These are phyloP conservation scores for Acrocephalus arundinaceus DNA, from an alignment of 2,113 vertebrate species.

Conservation along the genomic window DNA sequence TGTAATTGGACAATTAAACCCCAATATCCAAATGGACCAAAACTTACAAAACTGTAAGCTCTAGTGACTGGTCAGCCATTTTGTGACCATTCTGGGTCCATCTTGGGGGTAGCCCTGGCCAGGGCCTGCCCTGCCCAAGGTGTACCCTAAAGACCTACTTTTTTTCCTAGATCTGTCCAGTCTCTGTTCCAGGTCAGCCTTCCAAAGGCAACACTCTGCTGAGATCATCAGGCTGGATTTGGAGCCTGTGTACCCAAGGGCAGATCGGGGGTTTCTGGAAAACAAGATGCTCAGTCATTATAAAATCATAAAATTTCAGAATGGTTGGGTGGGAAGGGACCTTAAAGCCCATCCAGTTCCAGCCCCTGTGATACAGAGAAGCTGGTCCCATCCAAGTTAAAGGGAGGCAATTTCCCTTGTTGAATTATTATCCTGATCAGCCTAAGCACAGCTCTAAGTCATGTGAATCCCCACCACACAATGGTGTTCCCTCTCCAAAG, in stretches of 20 bases:
- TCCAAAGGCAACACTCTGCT: background rate
- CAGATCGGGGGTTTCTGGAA: background rate
- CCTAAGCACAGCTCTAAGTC: background rate
- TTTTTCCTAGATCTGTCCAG: background rate
- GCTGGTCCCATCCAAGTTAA: background rate
- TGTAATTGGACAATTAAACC: background rate
- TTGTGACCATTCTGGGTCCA: background rate
- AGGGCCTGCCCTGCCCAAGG: background rate
- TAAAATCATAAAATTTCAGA: background rate
- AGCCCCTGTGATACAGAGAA: background rate
- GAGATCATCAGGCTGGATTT: background rate
- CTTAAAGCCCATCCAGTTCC: background rate
- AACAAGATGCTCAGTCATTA: background rate
- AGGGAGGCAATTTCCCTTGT: background rate
- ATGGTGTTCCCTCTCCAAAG: background rate
- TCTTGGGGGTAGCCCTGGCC: background rate
- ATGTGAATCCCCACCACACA: background rate
- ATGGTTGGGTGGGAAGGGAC: background rate
- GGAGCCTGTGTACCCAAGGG: background rate
- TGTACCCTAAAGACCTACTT: background rate
- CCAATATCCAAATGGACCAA: background rate
- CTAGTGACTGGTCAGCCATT: background rate
- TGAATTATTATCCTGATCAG: background rate
- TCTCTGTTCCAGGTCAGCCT: no score
- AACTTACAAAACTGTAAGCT: background rate